Conservation (phyloP, 2,113 vertebrate genomes). For the Lophochroa leadbeateri region DNA sequence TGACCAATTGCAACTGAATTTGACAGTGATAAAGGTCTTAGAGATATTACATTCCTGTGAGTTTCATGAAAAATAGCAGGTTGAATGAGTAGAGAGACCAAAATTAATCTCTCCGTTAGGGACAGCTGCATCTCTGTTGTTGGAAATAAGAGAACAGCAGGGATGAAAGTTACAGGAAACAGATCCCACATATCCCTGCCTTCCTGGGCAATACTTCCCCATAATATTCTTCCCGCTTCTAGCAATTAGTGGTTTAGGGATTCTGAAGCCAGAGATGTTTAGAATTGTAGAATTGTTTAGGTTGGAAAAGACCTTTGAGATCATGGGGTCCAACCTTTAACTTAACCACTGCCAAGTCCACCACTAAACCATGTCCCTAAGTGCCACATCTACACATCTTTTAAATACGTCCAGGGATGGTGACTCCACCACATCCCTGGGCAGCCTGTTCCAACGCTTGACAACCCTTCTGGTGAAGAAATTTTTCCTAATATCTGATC, state of each 20-base stretch:
- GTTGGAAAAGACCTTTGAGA: not conserved
- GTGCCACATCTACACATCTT: not conserved
- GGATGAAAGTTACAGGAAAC: not conserved
- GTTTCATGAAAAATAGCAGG: constrained; percentile 52
- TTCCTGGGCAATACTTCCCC: not conserved
- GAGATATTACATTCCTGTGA: constrained; percentile 15
- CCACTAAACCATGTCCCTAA: not conserved
- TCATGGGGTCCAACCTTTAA: not conserved
- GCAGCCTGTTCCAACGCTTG: not conserved
- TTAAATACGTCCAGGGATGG: not conserved
- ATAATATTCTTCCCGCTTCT: not conserved
- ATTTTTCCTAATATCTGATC: not conserved
- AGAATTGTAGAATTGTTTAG: not conserved
- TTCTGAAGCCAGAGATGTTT: not conserved
- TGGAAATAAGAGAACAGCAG: constrained; percentile 15
- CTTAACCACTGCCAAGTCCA: not conserved
- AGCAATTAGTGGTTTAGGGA: not conserved
- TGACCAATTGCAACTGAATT: constrained; percentile 22
- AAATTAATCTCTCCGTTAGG: constrained; percentile 40
- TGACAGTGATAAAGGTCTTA: constrained; percentile 39
- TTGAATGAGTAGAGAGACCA: constrained; percentile 33
- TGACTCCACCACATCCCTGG: not conserved
- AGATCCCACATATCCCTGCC: not conserved
- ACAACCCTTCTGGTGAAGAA: not conserved
- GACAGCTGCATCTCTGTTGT: constrained; percentile 44